Base-by-base conservation (phyloP, 2,888 invertebrate species). In the Leptinotarsa rubiginosa region DNA sequence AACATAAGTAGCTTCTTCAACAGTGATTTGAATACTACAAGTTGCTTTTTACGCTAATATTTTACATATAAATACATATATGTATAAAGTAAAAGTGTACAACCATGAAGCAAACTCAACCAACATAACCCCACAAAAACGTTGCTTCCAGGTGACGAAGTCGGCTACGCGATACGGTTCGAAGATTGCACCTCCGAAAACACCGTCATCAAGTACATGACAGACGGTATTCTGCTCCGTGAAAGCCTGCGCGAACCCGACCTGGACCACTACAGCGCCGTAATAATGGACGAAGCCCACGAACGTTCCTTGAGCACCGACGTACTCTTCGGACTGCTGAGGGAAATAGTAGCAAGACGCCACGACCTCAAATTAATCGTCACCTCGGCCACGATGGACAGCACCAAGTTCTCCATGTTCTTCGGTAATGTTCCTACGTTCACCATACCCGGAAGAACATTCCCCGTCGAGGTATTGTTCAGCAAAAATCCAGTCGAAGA, bases 281-380 rank as follows among this genome's bases (percentile, higher is more conserved):
- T 99, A 81, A 99, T 99, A 81, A 99, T 99, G 99, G 99, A 99
- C 88, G 99, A 99, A 89, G 99, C 99, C 75, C 99, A 99, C 89
- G 99, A 99, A 88, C 90, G 99, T 1, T 98, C 98, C 0, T 91
- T 99, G 5, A 98, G 97, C 76, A 99, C 99, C 0, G 99, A 99
- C 87, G 99, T 99, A 70, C 91, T 99, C 56, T 99, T 99, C 87
- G 99, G 99, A 12, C 88, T 99, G 78, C 90, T 99, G 15, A 89
- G 98, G 86, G 97, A 84, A 95, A 97, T 98, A 78, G 96, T 98
- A 0, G 95, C 96, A 0, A 91, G 97, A 74, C 91, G 97, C 59
- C 95, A 94, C 79, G 99, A 96, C 88, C 90, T 97, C 75, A 98
- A 96, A 88, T 90, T 99, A 69, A 99, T 99, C 81, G 98, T 99